Evolutionary conservation across 2,797 vertebrate species (phyloP), one percentile per base, ranked within the genome.

Genomic region (Taeniopygia guttata): DNA sequence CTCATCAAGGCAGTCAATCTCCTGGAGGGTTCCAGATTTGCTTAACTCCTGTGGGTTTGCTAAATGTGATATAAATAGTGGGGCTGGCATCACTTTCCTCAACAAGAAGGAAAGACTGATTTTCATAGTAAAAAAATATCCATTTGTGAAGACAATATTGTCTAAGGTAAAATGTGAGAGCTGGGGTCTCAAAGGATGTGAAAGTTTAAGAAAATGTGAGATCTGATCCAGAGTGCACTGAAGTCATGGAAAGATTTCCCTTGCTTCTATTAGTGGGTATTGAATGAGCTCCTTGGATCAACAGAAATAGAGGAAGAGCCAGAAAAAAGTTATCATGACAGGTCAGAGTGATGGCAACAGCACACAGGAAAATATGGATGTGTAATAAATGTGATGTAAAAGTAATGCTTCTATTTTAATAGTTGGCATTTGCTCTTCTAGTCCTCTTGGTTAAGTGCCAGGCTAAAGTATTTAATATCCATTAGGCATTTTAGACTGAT

Each of bases 1-100:
- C 80, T 96, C 93, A 96, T 97, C 94, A 96, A 90, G 87, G 73
- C 63, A 95, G 70, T 89, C 89, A 94, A 11, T 91, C 90, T 97
- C 92, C 91, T 89, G 76, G 89, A 91, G 84, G 75, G 76, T 81
- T 96, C 77, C 84, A 94, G 54, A 69, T 95, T 94, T 90, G 52
- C 78, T 91, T 70, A 87, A 95, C 82, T 95, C 94, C 91, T 93
- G 40, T 84, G 89, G 78, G 83, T 90, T 96, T 95, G 87, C 73
- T 93, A 84, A 89, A 92, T 29, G 27, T 59, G 72, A 79, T 90
- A 92, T 87, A 94, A 94, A 95, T 96, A 92, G 80, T 52, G 59
- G 43, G 26, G 43, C 70, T 92, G 82, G 94, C 84, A 95, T 94
- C 77, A 27, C 70, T 93, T 93, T 87, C 16, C 17, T 92, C 82